These are phyloP conservation scores for Salvelinus fontinalis DNA, from an alignment of 2,113 vertebrate species.

Conservation along the genomic window DNA sequence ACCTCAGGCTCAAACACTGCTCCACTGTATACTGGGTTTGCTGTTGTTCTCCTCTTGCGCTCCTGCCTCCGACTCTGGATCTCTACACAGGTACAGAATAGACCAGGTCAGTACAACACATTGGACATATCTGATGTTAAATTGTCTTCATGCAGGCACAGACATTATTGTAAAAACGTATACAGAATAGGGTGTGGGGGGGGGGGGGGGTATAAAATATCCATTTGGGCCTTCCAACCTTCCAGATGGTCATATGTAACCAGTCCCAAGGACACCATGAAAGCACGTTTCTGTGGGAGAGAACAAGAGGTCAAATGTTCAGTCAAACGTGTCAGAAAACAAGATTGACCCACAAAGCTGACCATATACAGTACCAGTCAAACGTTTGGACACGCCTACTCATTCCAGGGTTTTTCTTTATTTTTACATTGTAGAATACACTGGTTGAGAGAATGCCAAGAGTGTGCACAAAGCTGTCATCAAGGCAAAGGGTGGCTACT, in stretches of 20 bases:
- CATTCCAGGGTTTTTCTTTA: too few relatives aligned
- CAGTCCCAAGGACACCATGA: slow-evolving; percentile 88
- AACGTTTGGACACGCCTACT: too few relatives aligned
- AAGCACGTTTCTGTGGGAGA: slow-evolving; percentile 85
- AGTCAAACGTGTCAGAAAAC: background rate
- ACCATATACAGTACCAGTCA: background rate
- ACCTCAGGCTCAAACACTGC: slow-evolving; percentile 91
- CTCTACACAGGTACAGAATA: slow-evolving; percentile 66
- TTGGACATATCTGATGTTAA: too few relatives aligned
- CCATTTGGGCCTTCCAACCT: slow-evolving; percentile 69
- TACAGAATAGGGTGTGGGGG: background rate
- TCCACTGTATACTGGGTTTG: slow-evolving; percentile 89
- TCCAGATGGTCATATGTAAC: slow-evolving; percentile 89
- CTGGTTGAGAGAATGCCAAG: too few relatives aligned
- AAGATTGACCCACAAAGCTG: background rate
- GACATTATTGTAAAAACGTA: background rate
- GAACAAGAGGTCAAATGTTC: slow-evolving; percentile 23
- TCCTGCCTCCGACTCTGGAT: slow-evolving; percentile 92
- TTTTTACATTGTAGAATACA: too few relatives aligned
- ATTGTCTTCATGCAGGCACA: background rate
- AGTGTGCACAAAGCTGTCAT: too few relatives aligned
- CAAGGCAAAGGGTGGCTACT: too few relatives aligned
- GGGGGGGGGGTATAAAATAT: background rate
- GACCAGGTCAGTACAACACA: background rate
- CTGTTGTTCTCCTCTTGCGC: slow-evolving; percentile 88